These are phyloP conservation scores for Danio albolineatus DNA, from an alignment of 2,797 vertebrate species.

Conservation along the genomic window DNA sequence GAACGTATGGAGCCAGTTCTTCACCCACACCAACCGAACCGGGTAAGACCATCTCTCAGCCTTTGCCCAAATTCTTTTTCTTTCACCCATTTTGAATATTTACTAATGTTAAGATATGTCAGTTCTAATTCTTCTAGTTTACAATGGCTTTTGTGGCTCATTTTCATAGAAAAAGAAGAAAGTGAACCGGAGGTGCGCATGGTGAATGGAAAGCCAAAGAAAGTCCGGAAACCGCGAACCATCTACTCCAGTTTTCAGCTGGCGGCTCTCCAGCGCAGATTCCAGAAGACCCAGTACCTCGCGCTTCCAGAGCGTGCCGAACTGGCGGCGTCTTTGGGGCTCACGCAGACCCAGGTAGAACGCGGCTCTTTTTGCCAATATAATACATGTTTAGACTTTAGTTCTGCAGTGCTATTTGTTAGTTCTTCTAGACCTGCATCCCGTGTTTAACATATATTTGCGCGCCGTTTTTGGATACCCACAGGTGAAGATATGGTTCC, in stretches of 20 bases:
- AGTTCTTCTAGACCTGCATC: neutral
- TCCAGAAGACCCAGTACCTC: slow-evolving; percentile 89
- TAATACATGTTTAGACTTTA: neutral
- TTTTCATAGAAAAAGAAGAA: slow-evolving; percentile 83
- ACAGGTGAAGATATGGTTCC: slow-evolving; percentile 90
- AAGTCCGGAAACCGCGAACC: slow-evolving; percentile 87
- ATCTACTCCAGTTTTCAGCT: slow-evolving; percentile 91
- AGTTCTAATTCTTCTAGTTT: neutral
- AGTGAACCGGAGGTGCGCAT: slow-evolving; percentile 87
- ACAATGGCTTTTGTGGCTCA: slow-evolving; percentile 14
- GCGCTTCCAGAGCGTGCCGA: slow-evolving; percentile 87
- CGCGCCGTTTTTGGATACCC: neutral
- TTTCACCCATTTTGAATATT: no score
- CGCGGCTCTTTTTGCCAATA: neutral
- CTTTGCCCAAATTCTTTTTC: neutral
- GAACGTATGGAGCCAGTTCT: slow-evolving; percentile 79
- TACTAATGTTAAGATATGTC: no score
- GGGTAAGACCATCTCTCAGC: slow-evolving; percentile 68
- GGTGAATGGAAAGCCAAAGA: slow-evolving; percentile 89
- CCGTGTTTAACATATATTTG: slow-evolving; percentile 16
- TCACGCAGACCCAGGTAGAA: slow-evolving; percentile 88
- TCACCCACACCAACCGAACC: slow-evolving; percentile 83
- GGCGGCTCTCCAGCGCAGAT: slow-evolving; percentile 85
- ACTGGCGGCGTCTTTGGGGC: slow-evolving; percentile 86
- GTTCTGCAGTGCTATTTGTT: neutral